A percentile compares a stretch with the other conserved stretches of the same genome.
Evolutionary conservation across 2,888 invertebrate species (phyloP).

Genomic region (Zeuzera pyrina): DNA sequence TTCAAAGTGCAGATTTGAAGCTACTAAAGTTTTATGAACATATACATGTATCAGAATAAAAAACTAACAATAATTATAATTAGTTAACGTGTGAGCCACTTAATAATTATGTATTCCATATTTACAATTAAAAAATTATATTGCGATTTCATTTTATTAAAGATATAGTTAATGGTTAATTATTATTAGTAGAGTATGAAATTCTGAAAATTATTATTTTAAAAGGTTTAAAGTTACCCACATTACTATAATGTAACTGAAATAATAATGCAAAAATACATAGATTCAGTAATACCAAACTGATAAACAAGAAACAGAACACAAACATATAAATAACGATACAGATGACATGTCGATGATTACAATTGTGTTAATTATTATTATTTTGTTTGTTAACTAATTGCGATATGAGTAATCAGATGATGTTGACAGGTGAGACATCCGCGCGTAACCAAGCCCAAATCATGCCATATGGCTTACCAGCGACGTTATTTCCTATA

Average conservation of each 20-base stretch:
- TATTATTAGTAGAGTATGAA: no score
- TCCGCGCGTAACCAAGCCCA: constrained; percentile 38
- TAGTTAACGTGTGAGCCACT: no score
- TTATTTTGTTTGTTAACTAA: constrained; percentile 14
- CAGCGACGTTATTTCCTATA: constrained; percentile 35
- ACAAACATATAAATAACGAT: constrained; percentile 16
- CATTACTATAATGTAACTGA: background rate
- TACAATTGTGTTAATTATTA: constrained; percentile 32
- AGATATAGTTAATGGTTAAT: no score
- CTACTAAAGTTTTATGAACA: no score
- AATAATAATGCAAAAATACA: background rate
- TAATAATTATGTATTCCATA: no score
- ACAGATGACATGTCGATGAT: constrained; percentile 60
- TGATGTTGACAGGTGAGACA: background rate
- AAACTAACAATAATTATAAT: no score
- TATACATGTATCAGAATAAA: no score
- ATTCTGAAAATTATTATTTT: no score
- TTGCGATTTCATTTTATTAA: no score
- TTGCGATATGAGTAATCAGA: background rate
- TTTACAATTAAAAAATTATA: no score
- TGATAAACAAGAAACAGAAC: constrained; percentile 11
- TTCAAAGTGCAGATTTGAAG: no score
- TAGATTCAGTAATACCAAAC: background rate
- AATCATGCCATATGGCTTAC: constrained; percentile 65
- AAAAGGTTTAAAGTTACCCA: background rate